Base-by-base conservation (phyloP, 2,113 vertebrate species). In the Poeciliopsis occidentalis region DNA sequence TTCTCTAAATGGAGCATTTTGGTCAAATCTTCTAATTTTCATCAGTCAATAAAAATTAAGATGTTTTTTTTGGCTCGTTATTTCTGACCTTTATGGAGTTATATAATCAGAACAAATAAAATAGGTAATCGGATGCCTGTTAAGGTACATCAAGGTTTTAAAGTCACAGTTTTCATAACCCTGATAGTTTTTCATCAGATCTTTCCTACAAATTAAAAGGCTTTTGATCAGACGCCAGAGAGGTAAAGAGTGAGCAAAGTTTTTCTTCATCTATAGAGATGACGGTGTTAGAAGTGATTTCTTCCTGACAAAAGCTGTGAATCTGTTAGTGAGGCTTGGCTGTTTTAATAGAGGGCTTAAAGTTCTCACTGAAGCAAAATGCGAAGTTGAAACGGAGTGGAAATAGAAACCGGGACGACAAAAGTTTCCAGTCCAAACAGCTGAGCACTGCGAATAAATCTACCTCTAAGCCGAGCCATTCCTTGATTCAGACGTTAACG, bases 11-110 rank as follows among this genome's bases (percentile, higher is more conserved):
- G 2, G 4, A 57, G 7, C 7, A 19, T 22, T 7, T 17, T 63
- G 29, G 29, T 63, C 68, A 64, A 54, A 70, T 80, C 60, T 63
- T 31, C 51, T 69, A 37, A 3, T 8, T 47, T 64, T 65, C 41
- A 60, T 65, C 24, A 37, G 26, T 31, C 22, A 54, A 19, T 7
- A 31, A 67, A 17, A 8, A n/a, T 10, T n/a, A n/a, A 24, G 51
- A 57, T 6, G 24, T 8, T 57, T 57, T 57, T n/a, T 57, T 8
- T 57, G 24, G 51, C 44, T 7, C 5, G 5, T 47, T 47, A 19
- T 15, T 47, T 17, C 13, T 19, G 24, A n/a, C 2, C 3, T 51
- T 65, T 22, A 29, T 29, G 15, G 24, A 31, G 15, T 31, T 63
- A 39, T 22, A 39, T 37, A 39, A 65, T n/a, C 30, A n/a, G 22